Evolutionary conservation across 2,888 invertebrate species (phyloP).

Genomic region (Neoaliturus tenellus): DNA sequence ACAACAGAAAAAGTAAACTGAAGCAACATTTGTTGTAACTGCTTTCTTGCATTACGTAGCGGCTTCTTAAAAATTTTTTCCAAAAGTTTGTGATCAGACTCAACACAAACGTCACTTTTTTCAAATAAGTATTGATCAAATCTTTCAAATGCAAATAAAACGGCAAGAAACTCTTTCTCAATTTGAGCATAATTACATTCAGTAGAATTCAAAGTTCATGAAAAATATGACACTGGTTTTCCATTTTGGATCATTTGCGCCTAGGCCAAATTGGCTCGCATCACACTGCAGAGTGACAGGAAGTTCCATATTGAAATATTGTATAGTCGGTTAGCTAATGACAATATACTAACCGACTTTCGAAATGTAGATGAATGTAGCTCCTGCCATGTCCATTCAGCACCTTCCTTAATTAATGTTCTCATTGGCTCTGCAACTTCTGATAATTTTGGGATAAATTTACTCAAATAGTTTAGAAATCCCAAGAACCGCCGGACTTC

Average conservation of each 20-base stretch:
- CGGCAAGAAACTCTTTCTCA: constrained; percentile 69
- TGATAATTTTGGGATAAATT: constrained; percentile 40
- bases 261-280: constrained; percentile 13
- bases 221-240: not conserved
- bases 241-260: not conserved
- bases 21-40: constrained; percentile 56
- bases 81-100: constrained; percentile 69
- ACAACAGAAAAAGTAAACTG: constrained; percentile 42
- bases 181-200: constrained; percentile 67
- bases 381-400: not conserved
- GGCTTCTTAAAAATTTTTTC: constrained; percentile 65
- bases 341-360: not conserved
- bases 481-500: constrained; percentile 11
- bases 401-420: not conserved
- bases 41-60: constrained; percentile 50
- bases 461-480: constrained; percentile 26
- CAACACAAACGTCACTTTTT: constrained; percentile 62
- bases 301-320: not conserved
- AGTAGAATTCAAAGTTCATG: not conserved
- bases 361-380: not conserved
- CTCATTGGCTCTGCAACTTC: not conserved
- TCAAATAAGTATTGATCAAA: constrained; percentile 70
- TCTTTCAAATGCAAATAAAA: constrained; percentile 67
- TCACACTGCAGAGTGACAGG: not conserved
- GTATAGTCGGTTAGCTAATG: not conserved